Conservation (phyloP, 2,888 invertebrate species). For the Hecatera dysodea region DNA sequence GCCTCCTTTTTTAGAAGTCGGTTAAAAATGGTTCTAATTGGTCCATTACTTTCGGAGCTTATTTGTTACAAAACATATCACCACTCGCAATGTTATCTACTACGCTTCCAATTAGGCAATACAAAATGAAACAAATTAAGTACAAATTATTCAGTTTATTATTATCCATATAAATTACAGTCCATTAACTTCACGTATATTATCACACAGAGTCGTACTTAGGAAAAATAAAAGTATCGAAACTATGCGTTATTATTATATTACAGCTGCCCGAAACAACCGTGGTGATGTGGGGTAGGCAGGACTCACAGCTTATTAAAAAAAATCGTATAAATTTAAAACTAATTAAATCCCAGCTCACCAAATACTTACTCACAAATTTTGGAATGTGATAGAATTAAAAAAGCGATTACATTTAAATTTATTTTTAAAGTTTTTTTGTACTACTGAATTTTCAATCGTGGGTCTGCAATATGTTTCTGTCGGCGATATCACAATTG, state of each 20-base stretch:
- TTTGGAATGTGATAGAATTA: conserved; percentile 9
- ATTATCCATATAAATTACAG: conserved; percentile 83
- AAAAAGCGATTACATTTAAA: too few relatives aligned
- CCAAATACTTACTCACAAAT: background rate
- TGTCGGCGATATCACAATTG: background rate
- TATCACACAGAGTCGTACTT: conserved; percentile 72
- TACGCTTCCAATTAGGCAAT: background rate
- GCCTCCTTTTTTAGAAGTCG: too few relatives aligned
- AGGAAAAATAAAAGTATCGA: conserved; percentile 60
- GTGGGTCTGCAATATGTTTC: background rate
- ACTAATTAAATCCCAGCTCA: background rate
- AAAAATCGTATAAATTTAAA: background rate
- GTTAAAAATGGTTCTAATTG: too few relatives aligned
- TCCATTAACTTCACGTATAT: conserved; percentile 73
- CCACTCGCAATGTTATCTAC: background rate
- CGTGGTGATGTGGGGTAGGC: conserved; percentile 10
- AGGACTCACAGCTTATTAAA: conserved; percentile 41
- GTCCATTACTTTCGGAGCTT: background rate
- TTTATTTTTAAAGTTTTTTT: background rate
- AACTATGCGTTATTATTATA: conserved; percentile 43
- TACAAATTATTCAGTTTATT: conserved; percentile 82
- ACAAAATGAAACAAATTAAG: conserved; percentile 40
- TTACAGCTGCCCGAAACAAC: conserved; percentile 60
- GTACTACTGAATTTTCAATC: background rate
- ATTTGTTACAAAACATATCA: background rate